phyloP scores from a whole-genome alignment of 2,888 invertebrate genomes.

The Drosophila quinaria region DNA sequence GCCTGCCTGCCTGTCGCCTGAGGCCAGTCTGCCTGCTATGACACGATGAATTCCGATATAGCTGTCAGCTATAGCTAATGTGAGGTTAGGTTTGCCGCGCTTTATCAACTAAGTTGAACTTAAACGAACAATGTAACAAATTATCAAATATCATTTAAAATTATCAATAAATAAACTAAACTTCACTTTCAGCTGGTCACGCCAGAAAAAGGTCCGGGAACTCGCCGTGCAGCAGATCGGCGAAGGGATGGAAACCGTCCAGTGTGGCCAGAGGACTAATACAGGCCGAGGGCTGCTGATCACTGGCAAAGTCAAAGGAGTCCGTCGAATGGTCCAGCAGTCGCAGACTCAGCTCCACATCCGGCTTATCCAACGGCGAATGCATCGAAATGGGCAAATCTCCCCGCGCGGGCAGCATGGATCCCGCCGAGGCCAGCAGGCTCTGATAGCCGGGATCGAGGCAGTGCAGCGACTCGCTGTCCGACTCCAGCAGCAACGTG shows the following conservation, averaged over 20 bases:
- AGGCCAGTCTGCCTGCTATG: slow-evolving; percentile 50
- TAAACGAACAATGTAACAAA: slow-evolving; percentile 58
- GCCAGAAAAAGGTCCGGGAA: slow-evolving; percentile 84
- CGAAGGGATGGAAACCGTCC: slow-evolving; percentile 83
- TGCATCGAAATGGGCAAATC: slow-evolving; percentile 63
- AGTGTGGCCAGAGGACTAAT: slow-evolving; percentile 83
- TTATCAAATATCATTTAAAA: slow-evolving; percentile 25
- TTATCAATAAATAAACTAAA: slow-evolving; percentile 44
- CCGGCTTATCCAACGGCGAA: slow-evolving; percentile 75
- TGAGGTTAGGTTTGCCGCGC: slow-evolving; percentile 62
- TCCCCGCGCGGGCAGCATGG: slow-evolving; percentile 53
- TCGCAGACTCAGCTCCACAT: slow-evolving; percentile 82
- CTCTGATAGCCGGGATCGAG: slow-evolving; percentile 73
- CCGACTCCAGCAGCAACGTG: slow-evolving; percentile 86
- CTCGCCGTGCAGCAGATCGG: slow-evolving; percentile 83
- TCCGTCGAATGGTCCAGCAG: slow-evolving; percentile 83
- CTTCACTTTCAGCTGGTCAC: slow-evolving; percentile 67
- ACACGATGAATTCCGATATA: slow-evolving; percentile 76
- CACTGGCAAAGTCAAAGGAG: slow-evolving; percentile 81
- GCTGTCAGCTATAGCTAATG: slow-evolving; percentile 43
- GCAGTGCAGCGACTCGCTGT: slow-evolving; percentile 87
- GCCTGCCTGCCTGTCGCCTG: background rate
- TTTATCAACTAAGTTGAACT: slow-evolving; percentile 53
- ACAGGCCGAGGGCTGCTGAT: slow-evolving; percentile 81
- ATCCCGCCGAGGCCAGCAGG: slow-evolving; percentile 43